A percentile compares a stretch with the other conserved stretches of the same genome.
Evolutionary conservation across 2,888 invertebrate genomes (phyloP).

Genomic region (Andrena bicolor): DNA sequence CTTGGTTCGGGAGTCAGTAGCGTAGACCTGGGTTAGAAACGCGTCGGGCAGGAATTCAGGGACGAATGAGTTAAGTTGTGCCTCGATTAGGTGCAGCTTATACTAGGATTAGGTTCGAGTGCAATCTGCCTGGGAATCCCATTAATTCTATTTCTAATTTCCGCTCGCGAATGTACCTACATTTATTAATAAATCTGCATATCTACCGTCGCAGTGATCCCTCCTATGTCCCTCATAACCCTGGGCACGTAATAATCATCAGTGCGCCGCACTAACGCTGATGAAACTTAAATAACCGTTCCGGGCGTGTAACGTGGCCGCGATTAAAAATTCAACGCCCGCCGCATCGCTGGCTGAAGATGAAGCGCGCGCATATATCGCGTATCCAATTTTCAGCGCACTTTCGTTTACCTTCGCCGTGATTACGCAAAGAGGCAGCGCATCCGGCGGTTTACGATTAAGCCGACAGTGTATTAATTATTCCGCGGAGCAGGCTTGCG

Average conservation of each 20-base stretch:
- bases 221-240: not conserved
- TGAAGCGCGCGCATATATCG: not conserved
- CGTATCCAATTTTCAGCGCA: constrained; percentile 45
- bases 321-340: constrained; percentile 37
- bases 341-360: not conserved
- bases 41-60: not conserved
- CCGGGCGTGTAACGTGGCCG: not conserved
- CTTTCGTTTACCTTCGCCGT: constrained; percentile 46
- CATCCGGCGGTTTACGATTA: constrained; percentile 33
- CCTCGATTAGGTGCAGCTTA: not conserved
- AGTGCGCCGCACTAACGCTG: constrained; percentile 11
- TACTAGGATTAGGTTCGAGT: not conserved
- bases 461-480: constrained; percentile 58
- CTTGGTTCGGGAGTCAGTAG: not conserved
- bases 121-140: not conserved
- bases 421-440: constrained; percentile 31
- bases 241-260: constrained; percentile 15
- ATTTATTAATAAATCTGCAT: constrained; percentile 22
- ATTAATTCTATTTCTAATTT: constrained; percentile 13
- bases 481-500: constrained; percentile 29
- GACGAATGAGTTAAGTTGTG: not conserved
- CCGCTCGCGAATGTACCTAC: not conserved
- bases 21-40: not conserved
- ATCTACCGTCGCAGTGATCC: not conserved
- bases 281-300: constrained; percentile 47